Percentiles rank a stretch among this genome's conserved stretches.
Evolutionary conservation across 2,113 vertebrate species (phyloP).

Genomic region (Silurus meridionalis): DNA sequence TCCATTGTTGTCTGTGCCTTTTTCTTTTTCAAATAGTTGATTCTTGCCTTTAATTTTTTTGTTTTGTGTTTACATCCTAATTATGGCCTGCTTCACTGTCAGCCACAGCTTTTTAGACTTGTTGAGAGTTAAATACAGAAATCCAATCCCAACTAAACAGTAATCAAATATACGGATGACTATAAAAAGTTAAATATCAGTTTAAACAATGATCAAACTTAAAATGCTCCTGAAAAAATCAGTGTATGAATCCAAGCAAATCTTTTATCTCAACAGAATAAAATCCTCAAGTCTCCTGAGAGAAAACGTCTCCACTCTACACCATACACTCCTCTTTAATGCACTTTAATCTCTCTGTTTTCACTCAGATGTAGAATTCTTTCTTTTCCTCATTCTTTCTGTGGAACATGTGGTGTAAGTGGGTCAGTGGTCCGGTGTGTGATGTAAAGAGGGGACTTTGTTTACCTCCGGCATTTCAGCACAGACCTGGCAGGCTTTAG

Average conservation of each 20-base stretch:
- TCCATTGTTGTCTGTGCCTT: no score
- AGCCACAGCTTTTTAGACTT: background rate
- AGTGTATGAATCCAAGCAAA: background rate
- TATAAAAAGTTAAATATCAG: background rate
- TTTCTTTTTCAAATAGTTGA: background rate
- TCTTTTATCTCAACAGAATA: background rate
- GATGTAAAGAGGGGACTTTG: slow-evolving; percentile 43
- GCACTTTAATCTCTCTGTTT: background rate
- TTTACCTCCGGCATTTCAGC: slow-evolving; percentile 41
- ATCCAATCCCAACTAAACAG: background rate
- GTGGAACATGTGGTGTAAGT: slow-evolving; percentile 42
- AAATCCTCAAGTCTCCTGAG: background rate
- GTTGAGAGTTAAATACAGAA: background rate
- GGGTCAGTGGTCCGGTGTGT: slow-evolving; percentile 46
- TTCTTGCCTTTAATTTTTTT: background rate
- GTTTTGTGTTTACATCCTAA: background rate
- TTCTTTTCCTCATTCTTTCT: background rate
- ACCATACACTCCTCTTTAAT: background rate
- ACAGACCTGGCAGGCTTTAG: slow-evolving; percentile 43
- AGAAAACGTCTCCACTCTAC: background rate
- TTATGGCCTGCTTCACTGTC: background rate
- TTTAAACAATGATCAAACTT: background rate
- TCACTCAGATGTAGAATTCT: background rate
- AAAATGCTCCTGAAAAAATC: background rate
- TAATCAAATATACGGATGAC: background rate